Evolutionary conservation across 2,113 vertebrate species (phyloP).

Genomic region (crab-eating macaque (Macaca fascicularis)): T2T-MFA8v1.1 NC_088380.1:115927501-115928000

Average conservation of each 20-base stretch:
- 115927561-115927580: neutral
- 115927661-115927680: neutral
- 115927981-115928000: neutral
- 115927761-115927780: neutral
- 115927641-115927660: neutral
- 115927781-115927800: neutral
- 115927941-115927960: neutral
- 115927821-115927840: neutral
- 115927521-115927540: neutral
- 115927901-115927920: neutral
- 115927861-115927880: neutral
- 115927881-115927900: rapidly evolving
- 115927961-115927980: neutral
- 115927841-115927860: neutral
- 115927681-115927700: neutral
- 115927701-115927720: neutral
- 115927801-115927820: neutral
- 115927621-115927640: neutral
- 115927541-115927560: neutral
- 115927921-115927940: neutral
- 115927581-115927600: neutral
- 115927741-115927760: neutral
- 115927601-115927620: neutral
- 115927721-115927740: neutral
- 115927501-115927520: neutral